phyloP scores from a whole-genome alignment of 2,888 invertebrate species.

The Polia nebulosa region DNA sequence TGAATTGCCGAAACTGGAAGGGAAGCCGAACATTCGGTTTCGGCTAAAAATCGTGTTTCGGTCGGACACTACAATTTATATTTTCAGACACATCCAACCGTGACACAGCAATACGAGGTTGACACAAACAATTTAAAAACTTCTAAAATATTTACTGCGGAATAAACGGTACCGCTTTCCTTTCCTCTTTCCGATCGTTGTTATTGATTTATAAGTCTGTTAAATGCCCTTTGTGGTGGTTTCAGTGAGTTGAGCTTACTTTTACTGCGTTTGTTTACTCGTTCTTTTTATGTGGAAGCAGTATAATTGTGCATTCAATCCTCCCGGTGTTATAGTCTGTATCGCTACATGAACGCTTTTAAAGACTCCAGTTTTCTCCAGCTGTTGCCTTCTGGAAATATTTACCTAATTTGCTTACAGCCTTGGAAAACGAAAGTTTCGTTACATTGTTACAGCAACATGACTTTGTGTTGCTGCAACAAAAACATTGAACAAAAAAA shows the following conservation, averaged over 20 bases:
- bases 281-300: slow-evolving; percentile 10
- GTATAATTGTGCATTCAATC: slow-evolving; percentile 25
- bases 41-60: no score
- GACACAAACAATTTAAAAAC: not conserved
- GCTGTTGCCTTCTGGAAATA: not conserved
- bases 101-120: not conserved
- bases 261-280: slow-evolving; percentile 20
- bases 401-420: slow-evolving; percentile 1
- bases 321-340: slow-evolving; percentile 5
- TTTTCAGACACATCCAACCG: no score
- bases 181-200: slow-evolving; percentile 4
- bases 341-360: not conserved
- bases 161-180: slow-evolving; percentile 14
- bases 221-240: slow-evolving; percentile 26
- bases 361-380: not conserved
- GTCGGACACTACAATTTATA: no score
- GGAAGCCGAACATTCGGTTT: no score
- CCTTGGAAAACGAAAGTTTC: not conserved
- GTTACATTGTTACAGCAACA: not conserved
- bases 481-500: not conserved
- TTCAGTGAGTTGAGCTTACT: slow-evolving; percentile 11
- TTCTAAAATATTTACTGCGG: slow-evolving; percentile 4
- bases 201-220: slow-evolving; percentile 40
- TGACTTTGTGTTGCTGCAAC: not conserved
- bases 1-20: no score